Evolutionary conservation across 92 coral and sea anemone genomes (phyloP).

Genomic region (Epizoanthus rinbou): DNA sequence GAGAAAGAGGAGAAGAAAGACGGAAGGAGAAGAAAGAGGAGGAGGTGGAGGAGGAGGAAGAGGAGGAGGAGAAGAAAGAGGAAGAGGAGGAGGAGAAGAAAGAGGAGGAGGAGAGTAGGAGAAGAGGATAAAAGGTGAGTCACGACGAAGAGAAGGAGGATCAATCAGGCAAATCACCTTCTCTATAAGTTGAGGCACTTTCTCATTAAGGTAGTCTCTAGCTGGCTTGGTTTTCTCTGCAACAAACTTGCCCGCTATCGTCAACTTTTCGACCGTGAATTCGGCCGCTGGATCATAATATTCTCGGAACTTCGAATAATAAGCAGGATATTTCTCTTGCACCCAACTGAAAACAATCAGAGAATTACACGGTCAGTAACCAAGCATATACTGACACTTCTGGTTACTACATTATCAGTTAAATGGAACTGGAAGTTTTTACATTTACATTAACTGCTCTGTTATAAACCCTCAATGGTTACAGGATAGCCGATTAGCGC

Average conservation of each 20-base stretch:
- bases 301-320: constrained; percentile 85
- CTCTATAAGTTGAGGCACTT: constrained; percentile 87
- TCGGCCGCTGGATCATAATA: constrained; percentile 84
- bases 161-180: constrained; percentile 63
- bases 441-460: too few species aligned
- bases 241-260: constrained; percentile 65
- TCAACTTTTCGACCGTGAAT: constrained; percentile 73
- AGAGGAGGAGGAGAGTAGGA: too few species aligned
- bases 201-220: constrained; percentile 84
- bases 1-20: too few species aligned
- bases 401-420: too few species aligned
- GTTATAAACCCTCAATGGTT: too few species aligned
- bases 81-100: too few species aligned
- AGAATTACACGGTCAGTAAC: not conserved
- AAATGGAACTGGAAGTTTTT: too few species aligned
- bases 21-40: too few species aligned
- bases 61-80: too few species aligned
- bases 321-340: constrained; percentile 81
- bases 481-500: too few species aligned
- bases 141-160: not conserved
- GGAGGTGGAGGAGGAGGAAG: too few species aligned
- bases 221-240: constrained; percentile 89
- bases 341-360: constrained; percentile 68
- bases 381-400: not conserved
- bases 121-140: not conserved